phyloP scores from a whole-genome alignment of 2,113 vertebrate genomes.

The Gymnarchus niloticus region DNA sequence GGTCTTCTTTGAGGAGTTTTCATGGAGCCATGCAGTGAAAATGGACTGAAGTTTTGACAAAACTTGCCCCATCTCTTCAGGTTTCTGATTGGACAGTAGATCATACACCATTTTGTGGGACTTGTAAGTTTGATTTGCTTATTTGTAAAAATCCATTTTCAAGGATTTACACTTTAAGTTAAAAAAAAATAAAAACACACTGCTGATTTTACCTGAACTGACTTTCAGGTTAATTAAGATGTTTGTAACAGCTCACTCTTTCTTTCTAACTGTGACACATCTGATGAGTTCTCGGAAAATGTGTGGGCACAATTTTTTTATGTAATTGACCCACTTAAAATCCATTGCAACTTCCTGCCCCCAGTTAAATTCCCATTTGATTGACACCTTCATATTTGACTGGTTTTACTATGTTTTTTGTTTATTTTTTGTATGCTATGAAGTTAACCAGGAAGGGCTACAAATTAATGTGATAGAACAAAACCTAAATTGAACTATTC shows the following conservation, averaged over 20 bases:
- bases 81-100: background rate
- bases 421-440: background rate
- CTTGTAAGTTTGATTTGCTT: background rate
- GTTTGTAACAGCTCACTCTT: background rate
- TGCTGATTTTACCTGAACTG: background rate
- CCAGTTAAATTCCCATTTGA: background rate
- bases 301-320: no score
- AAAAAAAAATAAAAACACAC: background rate
- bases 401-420: background rate
- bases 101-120: background rate
- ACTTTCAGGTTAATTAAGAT: background rate
- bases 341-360: background rate
- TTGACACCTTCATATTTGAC: background rate
- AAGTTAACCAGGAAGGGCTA: background rate
- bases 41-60: background rate
- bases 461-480: background rate
- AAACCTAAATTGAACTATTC: background rate
- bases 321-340: no score
- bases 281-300: no score
- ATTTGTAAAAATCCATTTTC: background rate
- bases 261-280: background rate
- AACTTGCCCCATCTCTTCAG: background rate
- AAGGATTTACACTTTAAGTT: background rate
- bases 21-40: background rate
- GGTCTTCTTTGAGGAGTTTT: background rate